Conservation (phyloP, 2,797 vertebrate genomes). For the Simalia tracyae region DNA sequence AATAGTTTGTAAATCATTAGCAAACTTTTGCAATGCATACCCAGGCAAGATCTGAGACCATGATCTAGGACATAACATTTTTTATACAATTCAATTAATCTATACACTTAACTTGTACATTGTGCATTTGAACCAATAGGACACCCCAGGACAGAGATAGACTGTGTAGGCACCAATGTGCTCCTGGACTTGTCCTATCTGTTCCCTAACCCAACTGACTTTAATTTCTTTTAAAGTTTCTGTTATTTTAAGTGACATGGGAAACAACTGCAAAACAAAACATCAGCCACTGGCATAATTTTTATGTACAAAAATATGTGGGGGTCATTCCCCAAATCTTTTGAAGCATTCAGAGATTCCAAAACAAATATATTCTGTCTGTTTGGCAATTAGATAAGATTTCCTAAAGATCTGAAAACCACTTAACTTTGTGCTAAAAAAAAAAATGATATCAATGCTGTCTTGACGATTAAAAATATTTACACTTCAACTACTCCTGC, state of each 20-base stretch:
- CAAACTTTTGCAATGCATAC: neutral
- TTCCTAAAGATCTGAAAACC: neutral
- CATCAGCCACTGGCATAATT: too few relatives aligned
- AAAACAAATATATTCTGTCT: neutral
- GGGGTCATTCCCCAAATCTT: too few relatives aligned
- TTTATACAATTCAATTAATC: neutral
- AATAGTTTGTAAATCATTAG: neutral
- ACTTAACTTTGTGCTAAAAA: neutral
- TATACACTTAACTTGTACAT: neutral
- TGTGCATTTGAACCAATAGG: neutral
- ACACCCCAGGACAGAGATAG: neutral
- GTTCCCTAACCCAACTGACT: neutral
- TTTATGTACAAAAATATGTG: too few relatives aligned
- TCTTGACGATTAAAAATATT: too few relatives aligned
- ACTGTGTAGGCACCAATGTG: neutral
- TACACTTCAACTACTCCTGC: neutral
- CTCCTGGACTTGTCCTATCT: neutral
- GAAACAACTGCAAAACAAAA: too few relatives aligned
- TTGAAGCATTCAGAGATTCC: neutral
- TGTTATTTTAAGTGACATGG: neutral
- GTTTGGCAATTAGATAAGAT: neutral
- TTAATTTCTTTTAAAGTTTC: neutral
- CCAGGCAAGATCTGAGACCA: neutral
- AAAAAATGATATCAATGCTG: fast-evolving
- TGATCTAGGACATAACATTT: neutral